Base-by-base conservation (phyloP, 2,113 vertebrate species). In the Lethenteron reissneri region DNA sequence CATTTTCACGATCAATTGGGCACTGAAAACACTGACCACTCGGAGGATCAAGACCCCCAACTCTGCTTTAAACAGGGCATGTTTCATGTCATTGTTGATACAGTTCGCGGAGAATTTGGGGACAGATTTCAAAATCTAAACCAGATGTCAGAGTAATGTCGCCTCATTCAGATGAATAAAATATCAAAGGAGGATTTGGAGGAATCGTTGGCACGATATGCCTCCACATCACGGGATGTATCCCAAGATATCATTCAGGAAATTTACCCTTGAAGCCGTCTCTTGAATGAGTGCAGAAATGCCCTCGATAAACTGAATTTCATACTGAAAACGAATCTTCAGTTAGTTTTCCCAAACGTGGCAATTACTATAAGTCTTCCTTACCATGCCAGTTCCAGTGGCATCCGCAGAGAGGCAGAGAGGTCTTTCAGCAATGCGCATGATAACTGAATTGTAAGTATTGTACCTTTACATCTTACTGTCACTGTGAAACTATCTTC, bases 71-170 rank as follows among this genome's bases (percentile, higher is more conserved):
- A 56, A 71, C 73, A 56, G n/a, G 56, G 56, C 60, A 62, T 72
- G 8, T 74, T 75, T 41, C 71, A 75, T 71, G 68, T 74, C 15
- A 75, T 75, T 72, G 56, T 74, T 74, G 73, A 75, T 71, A 75
- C 62, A 73, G 62, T 56, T 64, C 56, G 59, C 25, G 62, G 71
- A 41, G 74, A 75, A 25, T 57, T 75, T 13, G 4, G 13, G 72
- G 72, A 73, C 25, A 75, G 72, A 56, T 75, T 75, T 73, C 21
- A 57, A 14, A 75, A 75, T 72, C 12, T 72, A 73, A 13, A 25
- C 6, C 71, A 13, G 19, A 41, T 75, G 19, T 75, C 74, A 56
- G 64, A 71, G 6, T 73, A 72, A 72, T 73, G 70, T 72, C 57
- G 13, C 9, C 70, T 72, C 25, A 64, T 70, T 68, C 58, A 73